Evolutionary conservation across 2,797 vertebrate species (phyloP).

Genomic region (Argya squamiceps): DNA sequence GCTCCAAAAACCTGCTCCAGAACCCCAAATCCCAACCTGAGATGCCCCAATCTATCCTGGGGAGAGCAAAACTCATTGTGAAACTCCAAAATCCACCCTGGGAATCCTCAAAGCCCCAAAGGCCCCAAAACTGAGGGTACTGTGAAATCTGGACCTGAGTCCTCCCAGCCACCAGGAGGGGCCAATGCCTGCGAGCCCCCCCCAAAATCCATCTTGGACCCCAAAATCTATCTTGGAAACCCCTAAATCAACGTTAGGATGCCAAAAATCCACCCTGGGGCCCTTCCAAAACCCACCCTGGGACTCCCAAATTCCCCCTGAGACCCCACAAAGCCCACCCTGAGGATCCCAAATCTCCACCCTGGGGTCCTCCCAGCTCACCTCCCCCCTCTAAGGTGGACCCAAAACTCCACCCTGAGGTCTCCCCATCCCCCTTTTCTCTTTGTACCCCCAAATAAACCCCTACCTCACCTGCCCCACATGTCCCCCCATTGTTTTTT

Average conservation of each 20-base stretch:
- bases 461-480: fast-evolving
- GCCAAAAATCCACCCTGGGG: not conserved
- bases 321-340: too few relatives aligned
- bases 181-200: fast-evolving
- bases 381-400: not conserved
- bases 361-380: too few relatives aligned
- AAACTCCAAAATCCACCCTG: not conserved
- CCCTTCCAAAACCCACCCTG: not conserved
- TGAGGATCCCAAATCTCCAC: not conserved
- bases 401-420: not conserved
- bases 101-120: not conserved
- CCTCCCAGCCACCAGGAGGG: not conserved
- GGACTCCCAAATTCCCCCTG: not conserved
- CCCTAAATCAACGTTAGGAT: not conserved
- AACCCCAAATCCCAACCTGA: too few relatives aligned
- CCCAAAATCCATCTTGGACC: too few relatives aligned
- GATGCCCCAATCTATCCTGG: not conserved
- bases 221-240: not conserved
- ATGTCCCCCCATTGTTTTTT: not conserved
- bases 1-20: not conserved
- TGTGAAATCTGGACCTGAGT: not conserved
- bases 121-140: fast-evolving
- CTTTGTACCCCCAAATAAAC: not conserved
- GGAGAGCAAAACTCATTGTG: fast-evolving
- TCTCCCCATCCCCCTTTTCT: not conserved